phyloP scores from a whole-genome alignment of 1,140 invertebrate species.

The Listronotus bonariensis region DNA sequence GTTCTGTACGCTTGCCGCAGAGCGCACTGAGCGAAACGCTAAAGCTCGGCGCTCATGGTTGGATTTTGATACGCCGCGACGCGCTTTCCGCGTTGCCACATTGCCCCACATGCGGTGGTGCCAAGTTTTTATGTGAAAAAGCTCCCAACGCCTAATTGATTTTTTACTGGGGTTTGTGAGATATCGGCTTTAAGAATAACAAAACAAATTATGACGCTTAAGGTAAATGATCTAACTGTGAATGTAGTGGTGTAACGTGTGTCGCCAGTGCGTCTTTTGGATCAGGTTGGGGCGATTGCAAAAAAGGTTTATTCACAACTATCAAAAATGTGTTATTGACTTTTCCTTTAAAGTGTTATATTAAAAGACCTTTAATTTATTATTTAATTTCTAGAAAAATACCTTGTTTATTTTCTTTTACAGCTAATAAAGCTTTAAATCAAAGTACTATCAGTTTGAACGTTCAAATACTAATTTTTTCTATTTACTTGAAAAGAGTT shows the following conservation, averaged over 20 bases:
- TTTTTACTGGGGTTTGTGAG: constrained; percentile 26
- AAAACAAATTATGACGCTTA: constrained; percentile 33
- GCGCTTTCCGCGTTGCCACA: constrained; percentile 14
- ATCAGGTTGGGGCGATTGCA: constrained; percentile 6
- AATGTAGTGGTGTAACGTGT: constrained; percentile 15
- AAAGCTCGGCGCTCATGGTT: background rate
- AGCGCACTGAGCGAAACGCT: constrained; percentile 31
- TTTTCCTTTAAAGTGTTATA: too few species aligned
- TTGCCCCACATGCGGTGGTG: constrained; percentile 2
- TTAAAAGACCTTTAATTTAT: too few species aligned
- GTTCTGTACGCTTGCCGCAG: constrained; percentile 28
- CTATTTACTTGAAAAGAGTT: too few species aligned
- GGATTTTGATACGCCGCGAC: constrained; percentile 21
- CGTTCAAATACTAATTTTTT: too few species aligned
- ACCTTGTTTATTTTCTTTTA: too few species aligned
- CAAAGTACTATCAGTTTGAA: too few species aligned
- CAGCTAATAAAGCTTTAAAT: too few species aligned
- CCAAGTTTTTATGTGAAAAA: constrained; percentile 3
- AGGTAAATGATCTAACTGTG: constrained; percentile 37
- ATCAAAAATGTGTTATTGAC: too few species aligned
- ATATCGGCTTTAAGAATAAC: constrained; percentile 35
- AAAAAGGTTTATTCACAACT: background rate
- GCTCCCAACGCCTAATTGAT: constrained; percentile 31
- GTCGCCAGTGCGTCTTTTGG: background rate
- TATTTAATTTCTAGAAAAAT: too few species aligned